phyloP scores from a whole-genome alignment of 2,113 vertebrate species.

The Corvus moneduloides region DNA sequence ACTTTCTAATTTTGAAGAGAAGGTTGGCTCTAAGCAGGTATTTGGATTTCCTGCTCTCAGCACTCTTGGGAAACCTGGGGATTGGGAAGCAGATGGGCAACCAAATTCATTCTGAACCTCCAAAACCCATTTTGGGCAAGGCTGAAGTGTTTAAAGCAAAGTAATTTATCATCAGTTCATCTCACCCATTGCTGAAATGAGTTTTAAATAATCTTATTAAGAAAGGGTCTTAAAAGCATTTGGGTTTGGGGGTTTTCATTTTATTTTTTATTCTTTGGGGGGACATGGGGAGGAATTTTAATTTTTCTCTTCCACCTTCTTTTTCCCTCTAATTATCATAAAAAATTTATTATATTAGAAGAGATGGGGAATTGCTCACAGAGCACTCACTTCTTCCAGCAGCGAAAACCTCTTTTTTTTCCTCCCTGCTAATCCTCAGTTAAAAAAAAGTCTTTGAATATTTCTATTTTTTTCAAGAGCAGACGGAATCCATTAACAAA shows the following conservation, averaged over 20 bases:
- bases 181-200: background rate
- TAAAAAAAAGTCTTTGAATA: background rate
- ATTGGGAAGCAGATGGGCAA: conserved; percentile 29
- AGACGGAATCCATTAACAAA: background rate
- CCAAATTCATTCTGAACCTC: background rate
- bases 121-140: background rate
- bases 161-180: background rate
- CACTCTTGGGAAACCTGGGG: background rate
- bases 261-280: background rate
- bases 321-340: background rate
- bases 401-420: background rate
- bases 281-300: background rate
- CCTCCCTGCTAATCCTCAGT: background rate
- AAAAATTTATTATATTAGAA: background rate
- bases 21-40: background rate
- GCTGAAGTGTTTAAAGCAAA: background rate
- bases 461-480: background rate
- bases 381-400: background rate
- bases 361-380: background rate
- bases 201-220: background rate
- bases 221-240: background rate
- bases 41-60: background rate
- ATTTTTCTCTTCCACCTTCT: background rate
- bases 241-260: background rate
- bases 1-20: background rate